Percentiles rank a stretch among this genome's conserved stretches.
Evolutionary conservation across 2,113 vertebrate genomes (phyloP).

Genomic region (Tor tambroides): DNA sequence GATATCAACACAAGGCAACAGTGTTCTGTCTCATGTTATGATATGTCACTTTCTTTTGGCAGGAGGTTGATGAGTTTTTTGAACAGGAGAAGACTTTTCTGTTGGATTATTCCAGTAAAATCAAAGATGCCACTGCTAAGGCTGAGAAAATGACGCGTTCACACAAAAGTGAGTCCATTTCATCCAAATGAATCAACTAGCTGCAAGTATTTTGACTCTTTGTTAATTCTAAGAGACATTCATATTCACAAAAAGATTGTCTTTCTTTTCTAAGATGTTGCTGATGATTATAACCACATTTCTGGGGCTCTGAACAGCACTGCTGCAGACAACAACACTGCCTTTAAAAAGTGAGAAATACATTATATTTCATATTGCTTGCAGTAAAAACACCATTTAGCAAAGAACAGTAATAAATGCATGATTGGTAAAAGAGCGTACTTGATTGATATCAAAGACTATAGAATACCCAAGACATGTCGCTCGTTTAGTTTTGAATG

Average conservation of each 20-base stretch:
- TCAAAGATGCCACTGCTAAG: slow-evolving; percentile 93
- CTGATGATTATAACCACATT: slow-evolving; percentile 93
- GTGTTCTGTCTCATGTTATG: background rate
- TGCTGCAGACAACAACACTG: slow-evolving; percentile 84
- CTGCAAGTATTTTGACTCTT: background rate
- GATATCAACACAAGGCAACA: background rate
- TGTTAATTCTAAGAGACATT: background rate
- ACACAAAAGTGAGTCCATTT: slow-evolving; percentile 85
- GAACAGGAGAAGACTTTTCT: slow-evolving; percentile 97
- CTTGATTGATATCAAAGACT: no score
- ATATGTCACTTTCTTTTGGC: slow-evolving; percentile 42
- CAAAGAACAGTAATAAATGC: background rate
- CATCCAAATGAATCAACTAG: background rate
- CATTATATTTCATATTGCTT: background rate
- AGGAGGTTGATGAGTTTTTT: slow-evolving; percentile 99
- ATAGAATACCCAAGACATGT: no score
- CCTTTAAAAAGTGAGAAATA: slow-evolving; percentile 86
- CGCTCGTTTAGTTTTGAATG: no score
- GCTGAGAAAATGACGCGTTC: slow-evolving; percentile 96
- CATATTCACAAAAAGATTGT: background rate
- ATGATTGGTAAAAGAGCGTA: background rate
- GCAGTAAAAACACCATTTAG: background rate
- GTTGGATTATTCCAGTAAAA: slow-evolving; percentile 91
- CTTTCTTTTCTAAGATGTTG: slow-evolving; percentile 82
- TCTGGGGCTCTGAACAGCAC: slow-evolving; percentile 85